phyloP scores from a whole-genome alignment of 2,888 invertebrate species.

The Hyposoter dolosus region DNA sequence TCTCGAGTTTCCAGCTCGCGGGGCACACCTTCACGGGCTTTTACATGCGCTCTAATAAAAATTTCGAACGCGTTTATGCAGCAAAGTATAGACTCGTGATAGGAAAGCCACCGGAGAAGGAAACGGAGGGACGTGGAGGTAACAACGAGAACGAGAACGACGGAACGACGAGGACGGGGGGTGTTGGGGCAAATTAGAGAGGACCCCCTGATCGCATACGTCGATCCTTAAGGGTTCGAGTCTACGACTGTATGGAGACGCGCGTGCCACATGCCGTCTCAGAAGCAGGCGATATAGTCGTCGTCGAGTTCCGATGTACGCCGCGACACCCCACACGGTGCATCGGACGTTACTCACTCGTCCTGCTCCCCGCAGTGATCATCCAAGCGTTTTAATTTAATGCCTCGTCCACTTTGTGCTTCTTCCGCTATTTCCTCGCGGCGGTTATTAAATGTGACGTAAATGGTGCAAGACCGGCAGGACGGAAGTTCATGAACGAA shows the following conservation, averaged over 20 bases:
- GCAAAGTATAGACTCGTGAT: not conserved
- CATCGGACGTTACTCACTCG: slow-evolving; percentile 21
- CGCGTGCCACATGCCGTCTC: slow-evolving; percentile 75
- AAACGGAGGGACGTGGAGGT: not conserved
- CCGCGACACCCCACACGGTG: slow-evolving; percentile 57
- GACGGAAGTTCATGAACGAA: slow-evolving; percentile 43
- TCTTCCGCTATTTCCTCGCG: slow-evolving; percentile 22
- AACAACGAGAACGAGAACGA: not conserved
- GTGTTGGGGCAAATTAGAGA: slow-evolving; percentile 19
- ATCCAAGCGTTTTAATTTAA: slow-evolving; percentile 77
- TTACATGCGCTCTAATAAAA: slow-evolving; percentile 3
- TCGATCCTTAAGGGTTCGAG: not conserved
- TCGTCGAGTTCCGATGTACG: not conserved
- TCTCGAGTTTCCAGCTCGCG: slow-evolving; percentile 46
- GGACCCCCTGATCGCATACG: slow-evolving; percentile 6
- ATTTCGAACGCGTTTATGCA: not conserved
- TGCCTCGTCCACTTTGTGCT: slow-evolving; percentile 64
- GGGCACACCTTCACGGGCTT: not conserved
- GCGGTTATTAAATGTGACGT: slow-evolving; percentile 41
- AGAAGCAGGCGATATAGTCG: not conserved
- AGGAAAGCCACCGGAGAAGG: not conserved
- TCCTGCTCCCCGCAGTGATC: slow-evolving; percentile 63
- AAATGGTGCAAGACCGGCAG: slow-evolving; percentile 4
- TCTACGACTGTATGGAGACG: not conserved
- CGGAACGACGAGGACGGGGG: not conserved